phyloP scores from a whole-genome alignment of 2,113 vertebrate species.

The Burhinus oedicnemus region DNA sequence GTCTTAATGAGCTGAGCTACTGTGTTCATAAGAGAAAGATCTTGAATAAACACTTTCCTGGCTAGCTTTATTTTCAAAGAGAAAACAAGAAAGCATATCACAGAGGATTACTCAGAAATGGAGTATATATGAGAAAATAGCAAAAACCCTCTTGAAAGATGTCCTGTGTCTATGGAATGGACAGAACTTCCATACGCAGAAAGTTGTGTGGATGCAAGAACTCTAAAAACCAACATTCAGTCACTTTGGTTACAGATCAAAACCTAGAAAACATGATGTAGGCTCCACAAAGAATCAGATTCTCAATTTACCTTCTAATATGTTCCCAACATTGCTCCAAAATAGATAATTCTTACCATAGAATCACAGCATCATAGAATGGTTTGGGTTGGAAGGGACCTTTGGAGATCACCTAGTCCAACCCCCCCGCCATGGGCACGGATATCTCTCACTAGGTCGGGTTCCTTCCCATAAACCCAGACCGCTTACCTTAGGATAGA shows the following conservation, averaged over 20 bases:
- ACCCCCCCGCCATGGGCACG: neutral
- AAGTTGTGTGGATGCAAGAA: neutral
- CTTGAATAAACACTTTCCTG: neutral
- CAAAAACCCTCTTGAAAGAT: neutral
- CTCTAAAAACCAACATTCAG: neutral
- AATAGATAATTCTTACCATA: neutral
- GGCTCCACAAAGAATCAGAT: neutral
- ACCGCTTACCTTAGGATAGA: neutral
- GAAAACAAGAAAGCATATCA: neutral
- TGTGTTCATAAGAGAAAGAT: neutral
- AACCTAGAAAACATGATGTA: neutral
- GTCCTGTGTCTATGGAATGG: neutral
- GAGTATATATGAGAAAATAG: neutral
- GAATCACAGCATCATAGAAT: neutral
- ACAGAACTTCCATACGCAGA: neutral
- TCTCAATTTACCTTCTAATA: neutral
- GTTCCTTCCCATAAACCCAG: neutral
- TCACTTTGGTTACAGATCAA: neutral
- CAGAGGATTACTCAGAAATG: neutral
- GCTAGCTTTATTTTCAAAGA: neutral
- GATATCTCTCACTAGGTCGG: neutral
- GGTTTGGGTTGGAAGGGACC: neutral
- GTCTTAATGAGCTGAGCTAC: neutral
- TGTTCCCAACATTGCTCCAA: neutral
- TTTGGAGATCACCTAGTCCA: neutral